Evolutionary conservation across 2,888 invertebrate species (phyloP), one percentile per base, ranked within the genome.

Genomic region (Cerastis rubricosa): DNA sequence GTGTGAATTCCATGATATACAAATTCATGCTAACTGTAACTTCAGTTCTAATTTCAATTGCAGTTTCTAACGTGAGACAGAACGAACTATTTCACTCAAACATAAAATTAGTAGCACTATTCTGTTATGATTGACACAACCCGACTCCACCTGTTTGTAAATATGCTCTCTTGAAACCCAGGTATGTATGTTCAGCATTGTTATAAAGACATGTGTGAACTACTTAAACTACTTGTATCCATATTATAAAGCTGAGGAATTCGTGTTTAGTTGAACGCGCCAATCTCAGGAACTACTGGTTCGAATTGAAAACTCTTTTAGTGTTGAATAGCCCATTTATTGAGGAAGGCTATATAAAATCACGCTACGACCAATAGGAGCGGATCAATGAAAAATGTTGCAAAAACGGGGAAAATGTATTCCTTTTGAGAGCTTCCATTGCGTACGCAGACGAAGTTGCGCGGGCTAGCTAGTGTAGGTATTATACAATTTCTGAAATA

Each of bases 81-180:
- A 76, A 61, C 8, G 19, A 59, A 8, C 2, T 49, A 19, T 19
- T 40, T n/a, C 14, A 43, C 25, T 19, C 17, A 43, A 17, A 43
- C 7, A 72, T 74, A 35, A 14, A 47, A 35, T 72, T 9, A 35
- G 17, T 9, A 45, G 14, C n/a, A 19, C 11, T 64, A 12, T 35
- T 45, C 22, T 54, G 43, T 40, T 29, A 57, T 25, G 17, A 76
- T 49, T 75, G 61, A 25, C 59, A 76, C 9, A 14, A n/a, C 40
- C 43, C 19, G 40, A 29, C 29, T 19, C 2, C 5, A 22, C n/a
- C 19, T 51, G 45, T 76, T 25, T 25, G 22, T 63, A 63, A 43
- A 22, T 43, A 43, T 51, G 43, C 14, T 51, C 51, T 74, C 43
- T 40, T 71, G 25, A 25, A 57, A 2, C 14, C 2, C 14, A 57